These are phyloP conservation scores for Lasioglossum vierecki DNA, from an alignment of 2,888 invertebrate species.

Conservation along the genomic window DNA sequence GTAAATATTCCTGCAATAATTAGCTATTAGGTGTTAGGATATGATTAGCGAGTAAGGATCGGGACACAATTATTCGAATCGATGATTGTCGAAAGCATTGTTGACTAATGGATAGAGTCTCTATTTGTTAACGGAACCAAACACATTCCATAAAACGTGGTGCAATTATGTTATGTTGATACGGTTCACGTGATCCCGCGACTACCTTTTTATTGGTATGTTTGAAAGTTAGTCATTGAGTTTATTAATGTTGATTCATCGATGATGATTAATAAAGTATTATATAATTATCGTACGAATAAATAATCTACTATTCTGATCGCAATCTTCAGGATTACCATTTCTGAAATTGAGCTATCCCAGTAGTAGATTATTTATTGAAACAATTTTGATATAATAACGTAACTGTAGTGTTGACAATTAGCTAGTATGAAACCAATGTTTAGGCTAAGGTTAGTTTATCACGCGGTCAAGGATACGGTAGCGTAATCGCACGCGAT, in stretches of 20 bases:
- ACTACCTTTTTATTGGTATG: neutral
- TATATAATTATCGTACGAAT: neutral
- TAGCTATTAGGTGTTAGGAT: conserved; percentile 34
- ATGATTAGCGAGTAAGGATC: conserved; percentile 12
- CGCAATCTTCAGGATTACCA: neutral
- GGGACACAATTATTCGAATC: neutral
- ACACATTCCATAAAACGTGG: neutral
- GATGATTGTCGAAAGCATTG: neutral
- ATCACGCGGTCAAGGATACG: neutral
- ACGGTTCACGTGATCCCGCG: neutral
- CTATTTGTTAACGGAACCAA: conserved; percentile 11
- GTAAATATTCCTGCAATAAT: conserved; percentile 49
- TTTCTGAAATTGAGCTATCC: neutral
- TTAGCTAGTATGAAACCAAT: neutral
- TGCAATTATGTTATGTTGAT: neutral
- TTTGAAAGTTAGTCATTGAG: neutral
- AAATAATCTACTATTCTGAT: neutral
- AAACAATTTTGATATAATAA: neutral
- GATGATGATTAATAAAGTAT: no score
- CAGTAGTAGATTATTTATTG: neutral
- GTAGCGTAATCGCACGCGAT: neutral
- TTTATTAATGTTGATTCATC: conserved; percentile 12
- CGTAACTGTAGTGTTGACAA: neutral
- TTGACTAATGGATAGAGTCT: neutral
- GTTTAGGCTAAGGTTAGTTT: neutral